Evolutionary conservation across 2,797 vertebrate species (phyloP), one percentile per base, ranked within the genome.

Genomic region (Cygnus olor): DNA sequence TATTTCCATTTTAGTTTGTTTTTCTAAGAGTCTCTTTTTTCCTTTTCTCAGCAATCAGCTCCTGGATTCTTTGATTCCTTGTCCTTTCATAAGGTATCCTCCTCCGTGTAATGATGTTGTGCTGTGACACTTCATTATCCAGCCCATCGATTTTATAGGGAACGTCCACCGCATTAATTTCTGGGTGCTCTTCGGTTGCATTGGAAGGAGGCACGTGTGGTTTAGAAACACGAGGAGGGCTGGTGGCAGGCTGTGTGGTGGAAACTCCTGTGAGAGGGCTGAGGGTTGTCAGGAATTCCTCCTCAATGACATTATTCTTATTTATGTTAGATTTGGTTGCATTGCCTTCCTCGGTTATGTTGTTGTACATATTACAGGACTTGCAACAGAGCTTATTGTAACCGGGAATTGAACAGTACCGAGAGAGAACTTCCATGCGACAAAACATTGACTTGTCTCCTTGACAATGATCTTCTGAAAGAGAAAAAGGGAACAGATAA

Each of bases 401-500:
- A 80, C 98, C 98, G 25, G 99, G 98, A 77, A 99, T 98, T 58
- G 98, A 97, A 98, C 99, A 99, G 97, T 99, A 98, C 34, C 98
- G 99, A 87, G 98, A 98, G 94, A 99, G 98, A 92, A 97, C 98
- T 74, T 99, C 99, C 99, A 99, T 99, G 92, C 98, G 98, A 97
- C 99, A 99, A 96, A 99, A 99, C 93, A 98, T 97, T 40, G 99
- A 99, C 96, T 98, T 99, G 98, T 99, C 99, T 89, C 98, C 98
- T 98, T 98, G 98, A 97, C 99, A 99, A 96, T 97, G 98, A 73
- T 94, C 97, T 97, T 98, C 99, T 99, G 99, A 96, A 98, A 98
- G 97, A 98, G 94, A 99, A 97, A 98, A 97, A 97, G 63, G 96
- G 93, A 88, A 96, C 83, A 97, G 66, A 84, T 98, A 98, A 98